Evolutionary conservation across 2,888 invertebrate genomes (phyloP), one percentile per base, ranked within the genome.

Genomic region (Sinodicranocentrus sp.): DNA sequence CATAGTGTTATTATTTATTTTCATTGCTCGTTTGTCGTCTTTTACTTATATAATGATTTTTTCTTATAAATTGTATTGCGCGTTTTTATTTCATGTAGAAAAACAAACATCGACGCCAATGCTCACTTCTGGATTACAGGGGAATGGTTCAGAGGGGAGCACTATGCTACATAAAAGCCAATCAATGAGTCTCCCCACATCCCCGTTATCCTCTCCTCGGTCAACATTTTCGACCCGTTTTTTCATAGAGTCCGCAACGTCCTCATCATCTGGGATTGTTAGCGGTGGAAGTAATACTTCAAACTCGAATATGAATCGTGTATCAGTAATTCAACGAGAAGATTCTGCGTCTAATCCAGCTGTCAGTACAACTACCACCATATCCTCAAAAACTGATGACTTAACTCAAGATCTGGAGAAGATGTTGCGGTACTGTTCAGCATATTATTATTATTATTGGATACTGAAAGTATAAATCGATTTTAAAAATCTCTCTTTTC

Each of bases 351-450:
- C 65, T 0, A 54, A 23, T 39, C 23, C 44, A 15, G 61, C 59
- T 23, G n/a, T 44, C 23, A 17, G 48, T n/a, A 82, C 61, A 23
- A 28, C 44, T 28, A 10, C 33, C 15, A 26, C 19, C 52, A 19
- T 8, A n/a, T 65, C 65, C 1, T 19, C 5, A 19, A 59, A 26
- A 39, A 78, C 28, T 28, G 71, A 83, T 28, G 82, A 85, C 73
- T 63, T 71, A 28, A 87, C 88, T 8, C 67, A 52, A 3, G 87
- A 87, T 21, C 76, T 84, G 39, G 86, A 87, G 80, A 96, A 97
- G 82, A 92, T 98, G 90, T 92, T 98, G 88, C 97, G 95, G 98
- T 98, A 92, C 92, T 92, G 90, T 48, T 48, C 10, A 10, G 3
- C 5, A 6, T 33, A 6, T 33, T 10, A 33, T 33, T 33, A 3